Base-by-base conservation (phyloP, 1,140 invertebrate species). In the Phocides pigmalion region DNA sequence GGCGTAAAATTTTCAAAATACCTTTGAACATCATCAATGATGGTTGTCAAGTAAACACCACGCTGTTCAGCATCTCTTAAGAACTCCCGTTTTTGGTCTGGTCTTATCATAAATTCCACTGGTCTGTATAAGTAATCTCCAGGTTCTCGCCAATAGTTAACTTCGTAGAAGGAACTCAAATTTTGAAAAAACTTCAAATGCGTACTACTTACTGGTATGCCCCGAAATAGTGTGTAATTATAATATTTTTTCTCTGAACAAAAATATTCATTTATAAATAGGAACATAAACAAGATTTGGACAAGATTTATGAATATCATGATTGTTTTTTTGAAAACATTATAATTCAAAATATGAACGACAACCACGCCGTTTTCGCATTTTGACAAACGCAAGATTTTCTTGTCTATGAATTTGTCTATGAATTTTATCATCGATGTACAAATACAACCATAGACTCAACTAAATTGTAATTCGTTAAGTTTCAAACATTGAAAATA, bases 1-100 rank as follows among this genome's bases (percentile, higher is more conserved):
- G n/a, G n/a, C n/a, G n/a, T n/a, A n/a, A n/a, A n/a, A n/a, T n/a
- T n/a, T n/a, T 22, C 2, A 35, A 53, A 35, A 6, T 53, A 87
- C 84, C 65, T 76, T 49, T 89, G 84, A 2, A 89, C 66, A 63
- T 89, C 78, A 19, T 72, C 68, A 12, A 84, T 74, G 2, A 89
- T 35, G 0, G 74, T 81, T 11, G 74, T 72, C 49, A 81, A 72
- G 50, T 82, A 75, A 17, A 87, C 65, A 0, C 72, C 75, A 8
- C 64, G 15, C 9, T 37, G 39, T 3, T 70, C 42, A 3, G 79
- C 81, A 9, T 69, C 63, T 16, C 46, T 54, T 4, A 68, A 15
- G 41, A 87, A 84, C 0, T 53, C 3, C 0, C 12, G 3, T 15
- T 72, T 78, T 8, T 78, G 49, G 1, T 79, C 64, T 20, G 86